Evolutionary conservation across 1,140 invertebrate genomes (phyloP), one percentile per base, ranked within the genome.

Genomic region (Watersipora subatra): DNA sequence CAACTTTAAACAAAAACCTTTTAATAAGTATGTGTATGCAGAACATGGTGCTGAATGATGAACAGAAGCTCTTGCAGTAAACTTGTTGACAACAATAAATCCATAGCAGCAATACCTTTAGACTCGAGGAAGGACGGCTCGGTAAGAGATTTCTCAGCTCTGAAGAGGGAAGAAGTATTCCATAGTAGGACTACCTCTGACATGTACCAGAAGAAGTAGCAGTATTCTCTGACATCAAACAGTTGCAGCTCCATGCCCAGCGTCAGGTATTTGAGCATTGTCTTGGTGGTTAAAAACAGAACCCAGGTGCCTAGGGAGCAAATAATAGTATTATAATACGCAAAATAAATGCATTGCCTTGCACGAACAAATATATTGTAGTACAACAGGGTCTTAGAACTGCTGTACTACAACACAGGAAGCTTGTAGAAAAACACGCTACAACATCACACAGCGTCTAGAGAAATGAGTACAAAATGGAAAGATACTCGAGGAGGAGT

Each of bases 261-360:
- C 65, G 97, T 83, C 25, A 96, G 83, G 80, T 94, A 98, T 77
- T 92, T 88, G 65, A 94, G 89, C 92, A 97, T 97, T n/a, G 93
- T 87, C 67, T 90, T 84, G 20, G 97, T 83, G n/a, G 91, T 93
- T 78, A 96, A 92, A 81, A 95, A 96, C 57, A 97, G 83, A 26
- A 96, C 86, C 94, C 94, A 98, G 7, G 92, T 96, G 55, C 91
- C 89, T 78, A 95, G 93, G 76, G 90, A 94, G 0, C 91, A 88
- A 63, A 76, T 55, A 22, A 22, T 17, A 22, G 17, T 17, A 17
- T 55, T 17, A 17, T 55, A 22, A 17, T 17, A 55, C 46, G 46
- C n/a, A n/a, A n/a, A n/a, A n/a, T n/a, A n/a, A n/a, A n/a, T n/a
- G n/a, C n/a, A n/a, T n/a, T n/a, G n/a, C n/a, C n/a, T n/a, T n/a